Conservation (phyloP, 1,140 invertebrate species). For the Drosophila serrata region DNA sequence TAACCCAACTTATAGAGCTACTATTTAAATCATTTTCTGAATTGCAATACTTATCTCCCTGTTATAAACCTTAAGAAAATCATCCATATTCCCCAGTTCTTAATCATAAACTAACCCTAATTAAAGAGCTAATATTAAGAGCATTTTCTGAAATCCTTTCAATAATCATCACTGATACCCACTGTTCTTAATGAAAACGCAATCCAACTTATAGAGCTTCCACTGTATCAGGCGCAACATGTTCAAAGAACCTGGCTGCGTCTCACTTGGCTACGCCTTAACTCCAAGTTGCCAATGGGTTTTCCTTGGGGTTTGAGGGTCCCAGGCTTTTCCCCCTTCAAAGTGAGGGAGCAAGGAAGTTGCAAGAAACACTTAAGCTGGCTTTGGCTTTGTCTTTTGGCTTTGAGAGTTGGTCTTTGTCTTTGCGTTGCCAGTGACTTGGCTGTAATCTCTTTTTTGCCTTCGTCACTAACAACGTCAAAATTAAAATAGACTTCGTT, state of each 20-base stretch:
- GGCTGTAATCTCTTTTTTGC: slow-evolving; percentile 54
- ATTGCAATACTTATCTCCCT: no score
- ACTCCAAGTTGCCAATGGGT: slow-evolving; percentile 27
- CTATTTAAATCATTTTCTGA: no score
- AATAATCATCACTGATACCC: no score
- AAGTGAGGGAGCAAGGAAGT: slow-evolving; percentile 8
- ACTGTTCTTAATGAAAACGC: no score
- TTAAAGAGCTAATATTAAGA: no score
- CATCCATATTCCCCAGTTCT: no score
- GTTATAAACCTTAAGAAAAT: no score
- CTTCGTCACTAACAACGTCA: slow-evolving; percentile 76
- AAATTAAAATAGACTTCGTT: slow-evolving; percentile 75
- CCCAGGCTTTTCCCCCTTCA: not conserved
- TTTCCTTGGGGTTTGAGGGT: slow-evolving; percentile 4
- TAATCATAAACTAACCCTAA: no score
- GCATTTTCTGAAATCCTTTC: no score
- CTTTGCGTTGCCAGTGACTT: slow-evolving; percentile 56
- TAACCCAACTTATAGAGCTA: slow-evolving; percentile 10
- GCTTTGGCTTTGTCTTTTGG: slow-evolving; percentile 54
- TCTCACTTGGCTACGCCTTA: slow-evolving; percentile 49
- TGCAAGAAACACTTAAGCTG: slow-evolving; percentile 64
- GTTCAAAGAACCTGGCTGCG: slow-evolving; percentile 56
- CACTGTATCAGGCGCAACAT: slow-evolving; percentile 67
- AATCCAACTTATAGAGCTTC: slow-evolving; percentile 10
- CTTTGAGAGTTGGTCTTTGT: slow-evolving; percentile 39